Evolutionary conservation across 2,113 vertebrate genomes (phyloP).

Genomic region (Eupsittula cactorum): DNA sequence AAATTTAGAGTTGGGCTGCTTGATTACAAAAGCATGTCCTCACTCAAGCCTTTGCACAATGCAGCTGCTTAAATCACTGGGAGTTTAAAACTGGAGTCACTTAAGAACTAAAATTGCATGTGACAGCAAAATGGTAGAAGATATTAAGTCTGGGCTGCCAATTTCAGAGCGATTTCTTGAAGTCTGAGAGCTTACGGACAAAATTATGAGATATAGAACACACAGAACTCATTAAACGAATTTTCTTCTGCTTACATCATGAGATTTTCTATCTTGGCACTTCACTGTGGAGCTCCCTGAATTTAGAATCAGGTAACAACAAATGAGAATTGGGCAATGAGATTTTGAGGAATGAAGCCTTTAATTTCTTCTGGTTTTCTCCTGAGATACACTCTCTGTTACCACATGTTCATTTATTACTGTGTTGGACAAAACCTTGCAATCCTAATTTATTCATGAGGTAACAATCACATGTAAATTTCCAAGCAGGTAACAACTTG

Average conservation of each 20-base stretch:
- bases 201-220: slow-evolving; percentile 28
- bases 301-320: neutral
- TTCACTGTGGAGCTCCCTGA: neutral
- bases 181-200: neutral
- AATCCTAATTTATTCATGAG: neutral
- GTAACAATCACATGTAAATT: neutral
- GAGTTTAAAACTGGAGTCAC: slow-evolving; percentile 34
- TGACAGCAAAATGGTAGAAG: slow-evolving; percentile 45
- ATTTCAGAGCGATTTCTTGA: slow-evolving; percentile 42
- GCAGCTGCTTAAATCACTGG: slow-evolving; percentile 57
- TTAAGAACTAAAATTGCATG: slow-evolving; percentile 7
- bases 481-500: neutral
- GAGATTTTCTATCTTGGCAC: neutral
- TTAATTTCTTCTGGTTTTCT: neutral
- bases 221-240: neutral
- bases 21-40: slow-evolving; percentile 55
- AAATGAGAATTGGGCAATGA: neutral
- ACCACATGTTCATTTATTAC: neutral
- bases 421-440: neutral
- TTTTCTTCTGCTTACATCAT: neutral
- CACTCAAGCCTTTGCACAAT: neutral
- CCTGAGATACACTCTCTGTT: neutral
- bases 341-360: neutral
- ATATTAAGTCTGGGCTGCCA: slow-evolving; percentile 11
- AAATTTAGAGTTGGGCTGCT: slow-evolving; percentile 8